Percentiles rank a stretch among this genome's conserved stretches.
phyloP scores from a whole-genome alignment of 2,888 invertebrate genomes.

The Caenorhabditis doughertyi region DNA sequence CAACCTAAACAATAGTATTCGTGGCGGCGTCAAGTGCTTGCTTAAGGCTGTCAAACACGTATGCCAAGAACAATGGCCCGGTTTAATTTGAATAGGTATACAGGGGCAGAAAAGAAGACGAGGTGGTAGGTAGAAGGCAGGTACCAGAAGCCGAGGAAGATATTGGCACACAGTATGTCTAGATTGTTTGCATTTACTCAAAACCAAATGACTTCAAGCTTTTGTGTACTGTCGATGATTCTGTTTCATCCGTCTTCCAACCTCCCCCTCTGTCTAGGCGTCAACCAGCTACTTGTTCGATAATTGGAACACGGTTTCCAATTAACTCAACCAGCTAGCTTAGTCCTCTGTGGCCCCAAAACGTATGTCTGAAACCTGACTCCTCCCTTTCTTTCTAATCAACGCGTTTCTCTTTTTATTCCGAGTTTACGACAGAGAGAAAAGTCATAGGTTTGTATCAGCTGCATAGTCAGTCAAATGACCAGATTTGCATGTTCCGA shows the following conservation, averaged over 20 bases:
- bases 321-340: conserved; percentile 55
- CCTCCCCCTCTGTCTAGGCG: conserved; percentile 4
- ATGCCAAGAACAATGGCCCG: conserved; percentile 61
- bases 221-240: conserved; percentile 41
- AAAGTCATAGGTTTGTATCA: conserved; percentile 23
- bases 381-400: conserved; percentile 39
- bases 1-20: conserved; percentile 57
- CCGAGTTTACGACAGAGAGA: conserved; percentile 19
- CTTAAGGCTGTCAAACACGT: conserved; percentile 65
- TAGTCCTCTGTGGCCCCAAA: conserved; percentile 27
- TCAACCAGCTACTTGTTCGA: conserved; percentile 48
- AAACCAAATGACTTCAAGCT: conserved; percentile 51
- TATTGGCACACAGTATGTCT: conserved; percentile 55
- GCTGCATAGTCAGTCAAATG: conserved; percentile 46
- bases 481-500: conserved; percentile 59
- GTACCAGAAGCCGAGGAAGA: conserved; percentile 36
- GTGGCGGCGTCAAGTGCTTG: conserved; percentile 67
- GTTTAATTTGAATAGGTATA: conserved; percentile 61
- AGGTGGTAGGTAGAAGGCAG: conserved; percentile 37
- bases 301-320: conserved; percentile 62
- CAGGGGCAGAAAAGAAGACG: conserved; percentile 10
- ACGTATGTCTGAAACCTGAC: conserved; percentile 55
- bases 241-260: conserved; percentile 42
- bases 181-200: conserved; percentile 58
- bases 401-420: conserved; percentile 25